These are phyloP conservation scores for Rhinolophus sinicus DNA, from an alignment of 2,113 vertebrate species.

Conservation along the genomic window DNA sequence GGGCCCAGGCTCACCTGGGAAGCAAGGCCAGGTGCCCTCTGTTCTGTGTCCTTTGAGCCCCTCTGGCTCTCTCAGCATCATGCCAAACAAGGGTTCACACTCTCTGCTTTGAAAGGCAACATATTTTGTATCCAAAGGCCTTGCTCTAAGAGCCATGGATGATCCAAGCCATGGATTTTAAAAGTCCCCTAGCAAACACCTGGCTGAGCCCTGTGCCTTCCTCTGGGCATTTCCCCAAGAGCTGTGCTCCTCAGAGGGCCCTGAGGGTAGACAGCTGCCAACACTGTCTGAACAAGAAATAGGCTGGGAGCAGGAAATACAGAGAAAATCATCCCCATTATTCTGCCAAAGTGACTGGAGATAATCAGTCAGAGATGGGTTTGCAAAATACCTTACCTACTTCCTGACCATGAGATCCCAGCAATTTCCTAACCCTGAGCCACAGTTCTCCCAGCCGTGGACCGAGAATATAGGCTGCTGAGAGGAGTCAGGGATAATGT, in stretches of 20 bases:
- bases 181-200: neutral
- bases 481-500: neutral
- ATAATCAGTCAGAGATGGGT: neutral
- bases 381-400: neutral
- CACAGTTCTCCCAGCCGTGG: neutral
- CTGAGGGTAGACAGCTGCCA: neutral
- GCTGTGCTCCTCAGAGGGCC: neutral
- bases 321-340: neutral
- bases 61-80: neutral
- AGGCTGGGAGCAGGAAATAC: neutral
- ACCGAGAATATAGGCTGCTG: neutral
- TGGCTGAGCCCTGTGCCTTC: neutral
- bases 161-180: neutral
- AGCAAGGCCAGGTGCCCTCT: neutral
- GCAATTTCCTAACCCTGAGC: neutral
- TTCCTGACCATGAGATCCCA: neutral
- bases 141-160: neutral
- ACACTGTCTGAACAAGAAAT: neutral
- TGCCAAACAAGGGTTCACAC: no score
- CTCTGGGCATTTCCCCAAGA: neutral
- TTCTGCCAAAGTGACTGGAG: neutral
- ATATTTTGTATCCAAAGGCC: neutral
- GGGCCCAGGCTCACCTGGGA: neutral
- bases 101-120: neutral
- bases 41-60: neutral